Evolutionary conservation across 2,797 vertebrate species (phyloP).

Genomic region (Pipistrellus pygmaeus): DNA sequence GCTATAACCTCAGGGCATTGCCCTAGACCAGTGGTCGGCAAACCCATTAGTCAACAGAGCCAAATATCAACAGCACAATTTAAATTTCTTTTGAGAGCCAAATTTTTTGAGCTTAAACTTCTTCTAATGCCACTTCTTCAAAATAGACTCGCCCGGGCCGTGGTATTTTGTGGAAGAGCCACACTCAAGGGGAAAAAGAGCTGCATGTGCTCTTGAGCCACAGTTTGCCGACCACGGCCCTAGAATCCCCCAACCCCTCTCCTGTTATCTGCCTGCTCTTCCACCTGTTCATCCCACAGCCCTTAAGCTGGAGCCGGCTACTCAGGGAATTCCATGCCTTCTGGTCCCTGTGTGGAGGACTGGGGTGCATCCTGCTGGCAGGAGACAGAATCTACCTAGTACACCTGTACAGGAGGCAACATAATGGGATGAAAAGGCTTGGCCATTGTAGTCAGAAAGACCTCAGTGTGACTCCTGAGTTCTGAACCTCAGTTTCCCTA

Average conservation of each 20-base stretch:
- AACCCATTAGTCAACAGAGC: too few relatives aligned
- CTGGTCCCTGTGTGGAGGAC: neutral
- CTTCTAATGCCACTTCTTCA: too few relatives aligned
- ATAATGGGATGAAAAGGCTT: neutral
- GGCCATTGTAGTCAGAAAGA: neutral
- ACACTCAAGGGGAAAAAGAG: too few relatives aligned
- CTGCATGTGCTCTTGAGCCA: too few relatives aligned
- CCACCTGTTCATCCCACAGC: neutral
- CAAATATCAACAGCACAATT: too few relatives aligned
- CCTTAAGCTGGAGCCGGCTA: neutral
- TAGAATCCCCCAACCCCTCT: neutral
- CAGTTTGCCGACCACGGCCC: too few relatives aligned
- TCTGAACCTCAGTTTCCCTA: constrained; percentile 51
- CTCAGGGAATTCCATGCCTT: neutral
- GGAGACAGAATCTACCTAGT: neutral
- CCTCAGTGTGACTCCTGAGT: neutral
- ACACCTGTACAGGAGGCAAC: neutral
- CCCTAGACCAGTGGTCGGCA: too few relatives aligned
- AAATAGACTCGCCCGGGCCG: too few relatives aligned
- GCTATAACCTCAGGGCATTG: neutral
- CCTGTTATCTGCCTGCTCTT: neutral
- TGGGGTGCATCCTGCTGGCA: neutral
- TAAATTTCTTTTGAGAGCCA: too few relatives aligned
- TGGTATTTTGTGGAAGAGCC: too few relatives aligned
- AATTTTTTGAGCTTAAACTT: too few relatives aligned